Percentiles rank a stretch among this genome's conserved stretches.
phyloP scores from a whole-genome alignment of 2,797 vertebrate genomes.

The Pipistrellus nathusii region DNA sequence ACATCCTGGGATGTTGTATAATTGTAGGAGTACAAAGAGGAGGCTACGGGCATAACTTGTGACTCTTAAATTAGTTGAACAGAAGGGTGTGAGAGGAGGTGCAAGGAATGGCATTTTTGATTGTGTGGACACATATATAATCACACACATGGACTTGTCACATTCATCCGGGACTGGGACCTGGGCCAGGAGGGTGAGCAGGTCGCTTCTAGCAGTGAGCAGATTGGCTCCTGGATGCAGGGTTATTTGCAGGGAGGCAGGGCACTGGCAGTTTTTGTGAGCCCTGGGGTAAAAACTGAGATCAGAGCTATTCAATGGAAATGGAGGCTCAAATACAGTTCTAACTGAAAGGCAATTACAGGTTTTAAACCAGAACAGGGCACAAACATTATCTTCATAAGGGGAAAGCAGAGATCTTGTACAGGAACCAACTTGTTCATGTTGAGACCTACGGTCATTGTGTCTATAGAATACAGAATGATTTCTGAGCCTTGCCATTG shows the following conservation, averaged over 20 bases:
- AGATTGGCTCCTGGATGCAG: too few relatives aligned
- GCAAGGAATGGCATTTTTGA: background rate
- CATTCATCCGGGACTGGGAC: background rate
- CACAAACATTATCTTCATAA: background rate
- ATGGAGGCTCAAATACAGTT: too few relatives aligned
- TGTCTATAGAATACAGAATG: constrained; percentile 7
- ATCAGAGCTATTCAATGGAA: background rate
- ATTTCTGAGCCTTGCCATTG: background rate
- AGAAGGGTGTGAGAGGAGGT: background rate
- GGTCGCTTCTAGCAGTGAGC: accelerated
- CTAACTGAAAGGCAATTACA: background rate
- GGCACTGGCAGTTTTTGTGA: background rate
- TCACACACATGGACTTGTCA: background rate
- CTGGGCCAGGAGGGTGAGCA: background rate
- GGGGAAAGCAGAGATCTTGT: background rate
- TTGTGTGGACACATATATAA: background rate
- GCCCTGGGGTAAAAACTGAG: background rate
- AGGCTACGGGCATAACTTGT: background rate
- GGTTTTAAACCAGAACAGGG: background rate
- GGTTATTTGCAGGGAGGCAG: background rate
- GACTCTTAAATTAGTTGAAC: background rate
- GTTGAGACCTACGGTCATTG: background rate
- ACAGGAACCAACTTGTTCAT: background rate
- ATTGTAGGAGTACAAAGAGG: background rate
- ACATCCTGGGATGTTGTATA: background rate